Evolutionary conservation across 1,140 invertebrate species (phyloP).

Genomic region (Psilanteris sp.): DNA sequence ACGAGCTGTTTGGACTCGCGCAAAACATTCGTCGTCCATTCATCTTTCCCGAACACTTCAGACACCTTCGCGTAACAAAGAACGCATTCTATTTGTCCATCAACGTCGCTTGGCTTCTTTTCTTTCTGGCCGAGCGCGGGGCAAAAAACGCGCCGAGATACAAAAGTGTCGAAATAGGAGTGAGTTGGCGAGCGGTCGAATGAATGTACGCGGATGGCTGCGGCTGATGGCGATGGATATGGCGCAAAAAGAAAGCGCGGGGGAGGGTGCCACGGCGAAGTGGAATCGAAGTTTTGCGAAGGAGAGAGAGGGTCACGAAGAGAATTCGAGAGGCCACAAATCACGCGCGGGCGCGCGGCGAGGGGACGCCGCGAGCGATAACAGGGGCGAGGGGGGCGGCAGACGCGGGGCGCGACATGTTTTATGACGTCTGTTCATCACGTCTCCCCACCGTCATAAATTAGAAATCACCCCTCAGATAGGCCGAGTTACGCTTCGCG

Average conservation of each 20-base stretch:
- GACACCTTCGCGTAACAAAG: slow-evolving; percentile 32
- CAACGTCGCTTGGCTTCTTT: slow-evolving; percentile 38
- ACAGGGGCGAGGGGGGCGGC: slow-evolving; percentile 67
- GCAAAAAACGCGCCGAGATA: slow-evolving; percentile 20
- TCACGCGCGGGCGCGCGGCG: slow-evolving; percentile 49
- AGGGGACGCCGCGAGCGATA: slow-evolving; percentile 62
- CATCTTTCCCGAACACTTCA: slow-evolving; percentile 37
- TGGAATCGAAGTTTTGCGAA: slow-evolving; percentile 52
- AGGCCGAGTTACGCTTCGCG: slow-evolving; percentile 65
- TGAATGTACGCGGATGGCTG: slow-evolving; percentile 58
- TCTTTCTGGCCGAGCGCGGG: not conserved
- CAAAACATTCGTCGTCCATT: slow-evolving; percentile 47
- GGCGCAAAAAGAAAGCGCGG: slow-evolving; percentile 32
- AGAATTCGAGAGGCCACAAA: slow-evolving; percentile 70
- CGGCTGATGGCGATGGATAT: slow-evolving; percentile 50
- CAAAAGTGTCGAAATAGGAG: slow-evolving; percentile 54
- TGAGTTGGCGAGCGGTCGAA: slow-evolving; percentile 55
- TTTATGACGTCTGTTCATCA: slow-evolving; percentile 81
- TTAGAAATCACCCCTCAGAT: slow-evolving; percentile 80
- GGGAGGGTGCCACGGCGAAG: slow-evolving; percentile 19
- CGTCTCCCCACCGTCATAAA: slow-evolving; percentile 80
- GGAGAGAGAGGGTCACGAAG: slow-evolving; percentile 52
- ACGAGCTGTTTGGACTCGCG: slow-evolving; percentile 17
- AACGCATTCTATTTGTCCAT: slow-evolving; percentile 56
- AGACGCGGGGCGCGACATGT: slow-evolving; percentile 78